Conservation (phyloP, 2,797 vertebrate genomes). For the Sitta carolinensis region DNA sequence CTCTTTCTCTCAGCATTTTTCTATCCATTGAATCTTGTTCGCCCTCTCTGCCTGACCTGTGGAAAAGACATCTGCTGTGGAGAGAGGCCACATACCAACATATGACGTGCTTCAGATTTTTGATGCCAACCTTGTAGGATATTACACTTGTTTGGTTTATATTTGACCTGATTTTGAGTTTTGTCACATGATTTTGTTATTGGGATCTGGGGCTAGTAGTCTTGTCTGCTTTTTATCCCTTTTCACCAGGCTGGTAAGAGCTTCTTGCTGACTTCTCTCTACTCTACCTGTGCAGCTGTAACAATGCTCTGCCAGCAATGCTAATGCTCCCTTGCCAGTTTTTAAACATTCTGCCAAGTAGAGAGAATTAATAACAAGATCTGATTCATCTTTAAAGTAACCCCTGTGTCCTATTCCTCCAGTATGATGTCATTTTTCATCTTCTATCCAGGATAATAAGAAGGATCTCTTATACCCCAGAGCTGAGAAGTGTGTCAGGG, state of each 20-base stretch:
- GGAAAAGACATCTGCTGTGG: constrained; percentile 53
- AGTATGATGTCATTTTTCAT: constrained; percentile 46
- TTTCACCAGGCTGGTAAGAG: not conserved
- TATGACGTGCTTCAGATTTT: not conserved
- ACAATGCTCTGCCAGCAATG: not conserved
- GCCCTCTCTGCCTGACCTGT: constrained; percentile 47
- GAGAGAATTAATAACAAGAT: constrained; percentile 64
- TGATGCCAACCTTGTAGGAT: not conserved
- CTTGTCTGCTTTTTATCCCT: not conserved
- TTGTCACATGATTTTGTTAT: not conserved
- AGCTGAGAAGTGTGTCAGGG: constrained; percentile 9
- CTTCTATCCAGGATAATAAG: constrained; percentile 16
- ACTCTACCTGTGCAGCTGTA: constrained; percentile 40
- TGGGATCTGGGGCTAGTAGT: not conserved
- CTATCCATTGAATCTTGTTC: constrained; percentile 36
- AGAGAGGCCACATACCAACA: constrained; percentile 6
- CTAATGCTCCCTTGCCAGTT: constrained; percentile 47
- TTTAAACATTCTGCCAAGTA: constrained; percentile 55
- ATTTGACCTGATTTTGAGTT: not conserved
- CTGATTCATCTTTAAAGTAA: constrained; percentile 53
- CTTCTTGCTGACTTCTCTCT: not conserved
- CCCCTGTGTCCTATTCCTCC: constrained; percentile 30
- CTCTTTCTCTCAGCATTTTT: constrained; percentile 24
- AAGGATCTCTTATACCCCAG: not conserved
- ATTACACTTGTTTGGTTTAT: not conserved